Percentiles rank a stretch among this genome's conserved stretches.
Evolutionary conservation across 2,888 invertebrate species (phyloP).

Genomic region (Plagiodera versicolora): DNA sequence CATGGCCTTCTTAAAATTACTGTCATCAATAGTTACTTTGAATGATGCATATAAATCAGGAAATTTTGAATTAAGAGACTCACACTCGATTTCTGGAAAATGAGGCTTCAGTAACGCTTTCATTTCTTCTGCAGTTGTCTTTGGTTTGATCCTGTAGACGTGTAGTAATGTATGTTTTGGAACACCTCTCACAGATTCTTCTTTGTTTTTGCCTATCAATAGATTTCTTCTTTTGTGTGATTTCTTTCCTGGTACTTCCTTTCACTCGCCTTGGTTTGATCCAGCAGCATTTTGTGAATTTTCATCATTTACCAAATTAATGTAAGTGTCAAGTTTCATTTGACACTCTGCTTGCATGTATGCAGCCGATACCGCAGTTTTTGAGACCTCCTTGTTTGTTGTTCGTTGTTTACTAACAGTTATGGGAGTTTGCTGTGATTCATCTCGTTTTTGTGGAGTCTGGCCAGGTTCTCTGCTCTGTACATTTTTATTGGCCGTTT

Average conservation of each 20-base stretch:
- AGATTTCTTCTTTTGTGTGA: not conserved
- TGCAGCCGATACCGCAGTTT: not conserved
- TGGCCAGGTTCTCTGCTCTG: no score
- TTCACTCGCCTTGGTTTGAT: not conserved
- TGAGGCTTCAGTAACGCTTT: not conserved
- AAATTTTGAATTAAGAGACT: not conserved
- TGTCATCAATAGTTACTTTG: conserved; percentile 4
- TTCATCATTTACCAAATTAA: not conserved
- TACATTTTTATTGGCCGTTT: no score
- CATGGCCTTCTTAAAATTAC: conserved; percentile 12
- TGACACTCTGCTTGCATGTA: not conserved
- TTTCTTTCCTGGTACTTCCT: not conserved
- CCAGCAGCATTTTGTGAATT: not conserved
- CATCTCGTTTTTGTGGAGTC: no score
- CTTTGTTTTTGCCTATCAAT: not conserved
- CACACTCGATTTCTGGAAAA: not conserved
- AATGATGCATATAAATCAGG: conserved; percentile 1
- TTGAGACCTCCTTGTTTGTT: no score
- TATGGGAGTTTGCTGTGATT: no score
- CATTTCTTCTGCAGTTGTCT: not conserved
- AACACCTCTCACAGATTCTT: conserved; percentile 2
- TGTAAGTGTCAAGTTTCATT: not conserved
- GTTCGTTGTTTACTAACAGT: no score
- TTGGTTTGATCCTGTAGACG: not conserved
- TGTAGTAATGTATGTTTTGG: not conserved